Evolutionary conservation across 2,888 invertebrate species (phyloP).

Genomic region (Ptychoptera contaminata): DNA sequence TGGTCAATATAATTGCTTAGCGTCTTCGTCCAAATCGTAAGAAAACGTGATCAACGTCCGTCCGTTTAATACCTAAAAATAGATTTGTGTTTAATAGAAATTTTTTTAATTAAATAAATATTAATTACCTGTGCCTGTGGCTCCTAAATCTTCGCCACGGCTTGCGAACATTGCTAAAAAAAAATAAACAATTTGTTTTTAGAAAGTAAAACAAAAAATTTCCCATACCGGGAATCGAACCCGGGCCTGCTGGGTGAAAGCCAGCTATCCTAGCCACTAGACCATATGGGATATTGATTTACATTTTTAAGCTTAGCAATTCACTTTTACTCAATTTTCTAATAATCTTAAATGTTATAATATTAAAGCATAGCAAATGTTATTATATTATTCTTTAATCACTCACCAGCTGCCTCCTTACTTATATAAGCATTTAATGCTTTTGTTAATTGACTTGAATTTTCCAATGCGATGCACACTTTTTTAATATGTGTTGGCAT

Average conservation of each 20-base stretch:
- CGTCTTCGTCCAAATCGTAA: constrained; percentile 74
- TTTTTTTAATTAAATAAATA: constrained; percentile 13
- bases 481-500: constrained; percentile 39
- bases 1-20: constrained; percentile 33
- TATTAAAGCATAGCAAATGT: neutral
- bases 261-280: too few species aligned
- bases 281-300: too few species aligned
- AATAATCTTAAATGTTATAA: neutral
- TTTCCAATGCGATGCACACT: constrained; percentile 38
- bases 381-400: neutral
- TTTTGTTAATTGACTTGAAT: constrained; percentile 25
- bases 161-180: neutral
- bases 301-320: too few species aligned
- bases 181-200: constrained; percentile 2
- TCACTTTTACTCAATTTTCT: neutral
- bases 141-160: constrained; percentile 6
- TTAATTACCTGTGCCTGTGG: constrained; percentile 3
- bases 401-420: constrained; percentile 28
- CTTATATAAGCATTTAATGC: constrained; percentile 28
- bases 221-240: too few species aligned
- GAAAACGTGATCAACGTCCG: constrained; percentile 82
- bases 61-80: constrained; percentile 52
- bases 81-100: constrained; percentile 13
- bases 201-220: neutral
- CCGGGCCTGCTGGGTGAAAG: too few species aligned